Conservation (phyloP, 2,113 vertebrate species). For the Clarias magur region DNA sequence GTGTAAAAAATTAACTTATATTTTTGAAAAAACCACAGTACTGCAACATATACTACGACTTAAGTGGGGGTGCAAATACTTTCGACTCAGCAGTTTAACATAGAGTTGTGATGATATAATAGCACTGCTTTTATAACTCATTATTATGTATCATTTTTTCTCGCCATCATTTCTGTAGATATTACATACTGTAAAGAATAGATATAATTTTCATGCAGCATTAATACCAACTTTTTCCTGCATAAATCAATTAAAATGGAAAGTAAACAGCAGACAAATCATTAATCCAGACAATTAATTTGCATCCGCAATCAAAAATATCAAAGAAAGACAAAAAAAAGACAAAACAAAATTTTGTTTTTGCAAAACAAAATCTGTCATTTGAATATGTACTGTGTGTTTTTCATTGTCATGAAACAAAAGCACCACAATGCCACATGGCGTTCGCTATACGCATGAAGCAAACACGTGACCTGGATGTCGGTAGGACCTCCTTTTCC, state of each 20-base stretch:
- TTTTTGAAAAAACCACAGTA: not conserved
- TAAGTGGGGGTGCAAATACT: not conserved
- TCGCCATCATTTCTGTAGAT: not conserved
- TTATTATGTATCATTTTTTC: not conserved
- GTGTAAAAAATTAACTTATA: not conserved
- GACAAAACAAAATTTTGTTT: too few species aligned
- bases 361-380: not conserved
- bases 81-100: not conserved
- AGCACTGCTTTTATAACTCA: not conserved
- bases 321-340: not conserved
- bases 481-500: not conserved
- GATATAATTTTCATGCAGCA: not conserved
- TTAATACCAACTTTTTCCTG: not conserved
- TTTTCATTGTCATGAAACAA: not conserved
- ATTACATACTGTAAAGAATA: not conserved
- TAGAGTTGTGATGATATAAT: not conserved
- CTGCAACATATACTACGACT: not conserved
- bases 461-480: not conserved
- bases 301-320: not conserved
- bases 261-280: not conserved
- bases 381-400: not conserved
- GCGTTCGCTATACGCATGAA: not conserved
- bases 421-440: not conserved
- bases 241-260: not conserved
- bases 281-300: not conserved